phyloP scores from a whole-genome alignment of 2,888 invertebrate species.

The Stenotaenia linearis region DNA sequence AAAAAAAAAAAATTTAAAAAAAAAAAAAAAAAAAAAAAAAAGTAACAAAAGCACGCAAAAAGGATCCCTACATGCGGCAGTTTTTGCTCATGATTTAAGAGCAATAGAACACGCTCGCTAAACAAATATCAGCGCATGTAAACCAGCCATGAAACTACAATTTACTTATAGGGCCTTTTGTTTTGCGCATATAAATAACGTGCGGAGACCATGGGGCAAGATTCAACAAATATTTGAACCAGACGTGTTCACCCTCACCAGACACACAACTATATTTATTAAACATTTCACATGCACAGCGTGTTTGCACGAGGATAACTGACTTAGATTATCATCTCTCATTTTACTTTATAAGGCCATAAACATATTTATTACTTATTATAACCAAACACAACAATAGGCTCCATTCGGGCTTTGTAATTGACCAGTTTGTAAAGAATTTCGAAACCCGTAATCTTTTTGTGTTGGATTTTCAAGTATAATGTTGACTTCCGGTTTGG shows the following conservation, averaged over 20 bases:
- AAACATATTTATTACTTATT: not conserved
- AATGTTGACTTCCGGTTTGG: too few relatives aligned
- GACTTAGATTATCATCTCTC: not conserved
- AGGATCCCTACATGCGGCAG: slow-evolving; percentile 5
- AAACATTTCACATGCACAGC: not conserved
- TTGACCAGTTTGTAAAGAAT: too few relatives aligned
- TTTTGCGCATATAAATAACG: slow-evolving; percentile 21
- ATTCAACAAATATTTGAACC: slow-evolving; percentile 12
- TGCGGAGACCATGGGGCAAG: not conserved
- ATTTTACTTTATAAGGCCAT: not conserved
- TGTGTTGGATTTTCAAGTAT: too few relatives aligned
- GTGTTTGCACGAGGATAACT: not conserved
- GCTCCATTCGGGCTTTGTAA: not conserved
- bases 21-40: not conserved
- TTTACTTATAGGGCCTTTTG: slow-evolving; percentile 16
- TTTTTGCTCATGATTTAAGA: slow-evolving; percentile 21
- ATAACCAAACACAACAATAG: not conserved
- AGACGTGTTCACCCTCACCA: not conserved
- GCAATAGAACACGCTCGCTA: slow-evolving; percentile 22
- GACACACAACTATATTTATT: not conserved
- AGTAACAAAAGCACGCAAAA: not conserved
- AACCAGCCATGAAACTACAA: slow-evolving; percentile 23
- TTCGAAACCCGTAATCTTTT: too few relatives aligned
- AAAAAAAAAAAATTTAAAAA: not conserved
- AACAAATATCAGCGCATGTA: slow-evolving; percentile 23